Evolutionary conservation across 1,140 invertebrate species (phyloP).

Genomic region (Pachypsylla venusta): DNA sequence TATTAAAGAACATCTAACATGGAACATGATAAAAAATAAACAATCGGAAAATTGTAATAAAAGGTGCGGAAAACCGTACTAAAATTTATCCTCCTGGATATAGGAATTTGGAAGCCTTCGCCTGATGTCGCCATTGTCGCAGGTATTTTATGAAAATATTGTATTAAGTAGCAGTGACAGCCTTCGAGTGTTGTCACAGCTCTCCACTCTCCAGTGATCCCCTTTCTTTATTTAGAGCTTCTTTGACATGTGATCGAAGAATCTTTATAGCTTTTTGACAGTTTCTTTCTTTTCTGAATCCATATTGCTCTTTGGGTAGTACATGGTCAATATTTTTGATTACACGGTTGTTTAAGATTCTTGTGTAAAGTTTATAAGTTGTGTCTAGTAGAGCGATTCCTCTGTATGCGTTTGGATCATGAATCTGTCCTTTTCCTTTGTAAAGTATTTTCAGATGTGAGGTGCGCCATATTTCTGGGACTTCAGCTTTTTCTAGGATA

Average conservation of each 20-base stretch:
- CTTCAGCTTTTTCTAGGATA: neutral
- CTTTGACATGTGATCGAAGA: neutral
- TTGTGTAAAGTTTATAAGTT: slow-evolving; percentile 9
- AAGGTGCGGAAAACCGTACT: no score
- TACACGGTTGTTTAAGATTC: neutral
- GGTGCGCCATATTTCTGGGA: neutral
- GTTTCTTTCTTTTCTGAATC: neutral
- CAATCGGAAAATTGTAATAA: no score
- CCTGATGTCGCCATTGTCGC: no score
- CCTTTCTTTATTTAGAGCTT: neutral
- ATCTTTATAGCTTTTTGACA: slow-evolving; percentile 1
- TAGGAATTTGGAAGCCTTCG: no score
- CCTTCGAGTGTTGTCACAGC: no score
- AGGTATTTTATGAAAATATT: no score
- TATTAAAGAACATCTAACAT: no score
- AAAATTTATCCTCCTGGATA: no score
- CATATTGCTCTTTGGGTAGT: neutral
- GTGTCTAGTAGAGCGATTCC: neutral
- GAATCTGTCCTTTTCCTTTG: neutral
- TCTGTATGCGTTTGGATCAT: neutral
- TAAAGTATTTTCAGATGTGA: neutral
- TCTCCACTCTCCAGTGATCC: no score
- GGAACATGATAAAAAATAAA: no score
- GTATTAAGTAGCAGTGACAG: no score
- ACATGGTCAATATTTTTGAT: neutral